A percentile compares a stretch with the other conserved stretches of the same genome.
Conservation (phyloP, 2,113 vertebrate genomes). For the Redunca redunca region DNA sequence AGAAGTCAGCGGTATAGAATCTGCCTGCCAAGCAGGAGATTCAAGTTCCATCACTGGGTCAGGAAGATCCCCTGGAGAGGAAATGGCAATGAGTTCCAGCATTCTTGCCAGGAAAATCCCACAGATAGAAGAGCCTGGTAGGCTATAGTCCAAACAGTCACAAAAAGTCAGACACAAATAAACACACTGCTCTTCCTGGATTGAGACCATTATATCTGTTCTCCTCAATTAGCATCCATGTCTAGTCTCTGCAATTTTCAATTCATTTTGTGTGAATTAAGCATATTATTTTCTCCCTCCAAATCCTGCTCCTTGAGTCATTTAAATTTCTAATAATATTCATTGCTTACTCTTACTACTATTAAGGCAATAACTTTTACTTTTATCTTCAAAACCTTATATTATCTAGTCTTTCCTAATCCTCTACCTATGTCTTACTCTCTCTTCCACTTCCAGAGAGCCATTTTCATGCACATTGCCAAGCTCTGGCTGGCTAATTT, state of each 20-base stretch:
- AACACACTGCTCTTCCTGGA: background rate
- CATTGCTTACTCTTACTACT: background rate
- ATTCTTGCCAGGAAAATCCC: background rate
- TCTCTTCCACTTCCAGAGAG: background rate
- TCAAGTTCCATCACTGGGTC: background rate
- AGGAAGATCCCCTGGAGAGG: background rate
- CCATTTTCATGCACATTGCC: background rate
- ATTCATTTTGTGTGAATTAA: background rate
- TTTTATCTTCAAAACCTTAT: background rate
- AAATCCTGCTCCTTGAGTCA: background rate
- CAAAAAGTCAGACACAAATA: background rate
- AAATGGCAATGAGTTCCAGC: background rate
- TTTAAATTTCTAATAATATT: background rate
- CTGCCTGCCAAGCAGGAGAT: background rate
- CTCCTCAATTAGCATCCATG: background rate
- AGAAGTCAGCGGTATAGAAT: fast-evolving
- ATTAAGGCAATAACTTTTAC: background rate
- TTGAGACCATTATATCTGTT: background rate
- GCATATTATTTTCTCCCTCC: background rate
- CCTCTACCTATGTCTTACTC: background rate
- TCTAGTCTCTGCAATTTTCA: background rate
- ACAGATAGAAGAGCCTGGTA: background rate
- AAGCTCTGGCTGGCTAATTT: background rate
- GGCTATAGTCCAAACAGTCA: background rate
- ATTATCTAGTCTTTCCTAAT: background rate